Evolutionary conservation across 23 tunicate species (phyloP).

Genomic region (Styela clava): DNA sequence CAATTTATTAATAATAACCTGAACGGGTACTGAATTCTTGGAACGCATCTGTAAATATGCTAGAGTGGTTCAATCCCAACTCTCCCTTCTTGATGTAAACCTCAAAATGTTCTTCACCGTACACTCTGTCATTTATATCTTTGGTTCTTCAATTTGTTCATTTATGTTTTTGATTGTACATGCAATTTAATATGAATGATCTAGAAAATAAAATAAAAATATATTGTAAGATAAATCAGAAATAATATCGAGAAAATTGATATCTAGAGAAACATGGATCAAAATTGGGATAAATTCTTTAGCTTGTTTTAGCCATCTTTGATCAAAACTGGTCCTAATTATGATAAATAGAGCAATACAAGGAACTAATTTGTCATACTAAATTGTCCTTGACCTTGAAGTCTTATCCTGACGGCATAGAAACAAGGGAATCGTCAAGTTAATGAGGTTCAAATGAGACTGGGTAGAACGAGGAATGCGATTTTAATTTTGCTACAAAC

Average conservation of each 20-base stretch:
- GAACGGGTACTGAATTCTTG: conserved; percentile 79
- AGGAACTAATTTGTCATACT: neutral
- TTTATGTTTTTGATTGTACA: neutral
- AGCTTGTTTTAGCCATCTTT: too few species aligned
- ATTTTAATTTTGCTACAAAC: neutral
- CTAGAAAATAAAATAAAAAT: too few species aligned
- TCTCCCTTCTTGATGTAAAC: neutral
- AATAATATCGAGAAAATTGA: too few species aligned
- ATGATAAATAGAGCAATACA: too few species aligned
- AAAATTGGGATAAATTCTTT: too few species aligned
- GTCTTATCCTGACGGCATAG: too few species aligned
- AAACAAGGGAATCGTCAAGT: neutral
- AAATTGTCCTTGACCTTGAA: neutral
- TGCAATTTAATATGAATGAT: neutral
- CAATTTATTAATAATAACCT: too few species aligned
- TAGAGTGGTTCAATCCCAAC: neutral
- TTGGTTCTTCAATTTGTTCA: neutral
- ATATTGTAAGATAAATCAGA: too few species aligned
- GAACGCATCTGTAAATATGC: conserved; percentile 62
- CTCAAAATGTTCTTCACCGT: neutral
- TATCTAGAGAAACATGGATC: too few species aligned
- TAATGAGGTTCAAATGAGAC: neutral
- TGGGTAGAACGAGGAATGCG: neutral
- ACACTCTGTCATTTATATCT: neutral
- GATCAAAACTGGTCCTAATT: too few species aligned